Evolutionary conservation across 2,888 invertebrate species (phyloP).

Genomic region (Drosophila meridiana): DNA sequence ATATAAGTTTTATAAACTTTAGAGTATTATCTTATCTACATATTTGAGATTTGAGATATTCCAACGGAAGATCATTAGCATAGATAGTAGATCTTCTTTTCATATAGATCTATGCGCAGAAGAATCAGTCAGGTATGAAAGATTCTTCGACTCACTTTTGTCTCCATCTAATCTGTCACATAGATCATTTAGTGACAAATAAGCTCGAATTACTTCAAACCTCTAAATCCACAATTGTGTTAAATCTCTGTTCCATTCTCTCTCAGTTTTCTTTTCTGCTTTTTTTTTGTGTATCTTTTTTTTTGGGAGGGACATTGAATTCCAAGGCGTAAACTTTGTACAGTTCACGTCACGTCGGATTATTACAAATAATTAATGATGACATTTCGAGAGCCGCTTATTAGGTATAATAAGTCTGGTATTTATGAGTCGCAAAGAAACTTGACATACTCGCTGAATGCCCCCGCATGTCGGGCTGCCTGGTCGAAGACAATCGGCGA

Average conservation of each 20-base stretch:
- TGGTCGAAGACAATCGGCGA: slow-evolving; percentile 8
- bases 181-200: not conserved
- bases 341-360: slow-evolving; percentile 40
- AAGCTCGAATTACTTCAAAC: not conserved
- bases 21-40: not conserved
- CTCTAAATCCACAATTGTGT: not conserved
- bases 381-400: slow-evolving; percentile 56
- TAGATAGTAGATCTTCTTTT: not conserved
- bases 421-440: slow-evolving; percentile 24
- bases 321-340: slow-evolving; percentile 45
- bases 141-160: not conserved
- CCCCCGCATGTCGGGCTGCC: slow-evolving; percentile 8
- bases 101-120: not conserved
- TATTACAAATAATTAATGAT: slow-evolving; percentile 65
- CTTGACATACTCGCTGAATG: slow-evolving; percentile 7
- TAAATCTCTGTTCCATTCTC: slow-evolving; percentile 19
- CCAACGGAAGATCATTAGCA: not conserved
- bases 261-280: not conserved
- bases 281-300: not conserved
- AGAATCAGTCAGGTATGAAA: not conserved
- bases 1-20: not conserved
- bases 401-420: slow-evolving; percentile 35
- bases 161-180: not conserved
- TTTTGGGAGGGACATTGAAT: slow-evolving; percentile 24
- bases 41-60: too few species aligned